phyloP scores from a whole-genome alignment of 2,113 vertebrate genomes.

The human region DNA sequence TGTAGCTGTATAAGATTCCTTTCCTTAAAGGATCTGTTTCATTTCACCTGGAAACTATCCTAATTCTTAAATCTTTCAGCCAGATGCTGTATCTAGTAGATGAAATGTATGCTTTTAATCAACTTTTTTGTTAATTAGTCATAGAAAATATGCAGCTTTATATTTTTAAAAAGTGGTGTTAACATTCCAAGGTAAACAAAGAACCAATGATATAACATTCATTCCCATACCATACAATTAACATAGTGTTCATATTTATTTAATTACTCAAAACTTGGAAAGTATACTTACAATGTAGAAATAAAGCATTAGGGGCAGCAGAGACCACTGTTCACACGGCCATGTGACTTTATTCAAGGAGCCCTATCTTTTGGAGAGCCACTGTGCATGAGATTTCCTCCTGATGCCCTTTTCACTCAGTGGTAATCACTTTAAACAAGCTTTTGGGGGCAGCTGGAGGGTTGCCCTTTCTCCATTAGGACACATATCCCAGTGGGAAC shows the following conservation, averaged over 20 bases:
- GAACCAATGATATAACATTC: slow-evolving; percentile 37
- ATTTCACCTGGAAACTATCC: slow-evolving; percentile 76
- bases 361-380: background rate
- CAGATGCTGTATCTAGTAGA: slow-evolving; percentile 62
- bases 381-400: background rate
- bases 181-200: slow-evolving; percentile 70
- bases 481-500: background rate
- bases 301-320: background rate
- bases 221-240: slow-evolving; percentile 36
- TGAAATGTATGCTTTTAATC: slow-evolving; percentile 72
- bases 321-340: background rate
- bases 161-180: slow-evolving; percentile 63
- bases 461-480: slow-evolving; percentile 58
- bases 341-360: background rate
- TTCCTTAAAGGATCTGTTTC: slow-evolving; percentile 71
- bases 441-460: slow-evolving; percentile 7
- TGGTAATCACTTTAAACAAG: slow-evolving; percentile 41
- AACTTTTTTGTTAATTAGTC: slow-evolving; percentile 67
- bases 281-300: background rate
- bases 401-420: background rate
- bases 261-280: slow-evolving; percentile 34
- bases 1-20: slow-evolving; percentile 67
- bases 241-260: slow-evolving; percentile 23
- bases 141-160: slow-evolving; percentile 57
- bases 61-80: slow-evolving; percentile 70